Percentiles rank a stretch among this genome's conserved stretches.
Evolutionary conservation across 2,113 vertebrate genomes (phyloP).

Genomic region (Chitala chitala): DNA sequence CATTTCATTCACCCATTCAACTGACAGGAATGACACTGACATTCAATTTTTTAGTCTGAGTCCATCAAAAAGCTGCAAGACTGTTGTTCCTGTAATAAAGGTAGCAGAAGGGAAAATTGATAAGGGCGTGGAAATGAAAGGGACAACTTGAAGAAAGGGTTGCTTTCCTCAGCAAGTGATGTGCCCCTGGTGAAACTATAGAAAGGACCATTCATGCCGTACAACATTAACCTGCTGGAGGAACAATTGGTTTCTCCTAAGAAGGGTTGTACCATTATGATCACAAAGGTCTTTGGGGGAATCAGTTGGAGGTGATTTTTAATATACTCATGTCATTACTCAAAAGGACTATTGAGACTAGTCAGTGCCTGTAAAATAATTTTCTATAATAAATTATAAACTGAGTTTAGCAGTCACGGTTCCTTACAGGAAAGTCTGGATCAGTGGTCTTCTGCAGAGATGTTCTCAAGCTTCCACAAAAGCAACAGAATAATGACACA

Average conservation of each 20-base stretch:
- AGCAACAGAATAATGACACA: not conserved
- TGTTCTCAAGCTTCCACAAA: constrained; percentile 8
- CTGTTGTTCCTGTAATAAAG: not conserved
- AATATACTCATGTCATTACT: not conserved
- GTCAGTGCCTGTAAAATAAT: not conserved
- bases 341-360: not conserved
- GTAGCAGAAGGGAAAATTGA: not conserved
- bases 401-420: not conserved
- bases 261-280: no score
- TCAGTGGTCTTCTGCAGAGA: not conserved
- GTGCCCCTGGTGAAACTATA: not conserved
- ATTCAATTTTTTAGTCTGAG: not conserved
- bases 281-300: no score
- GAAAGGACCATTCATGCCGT: no score
- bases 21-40: not conserved
- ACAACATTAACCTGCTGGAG: not conserved
- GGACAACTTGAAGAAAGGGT: not conserved
- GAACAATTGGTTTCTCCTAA: not conserved
- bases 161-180: not conserved
- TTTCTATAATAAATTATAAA: not conserved
- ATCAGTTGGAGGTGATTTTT: not conserved
- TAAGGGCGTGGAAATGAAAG: not conserved
- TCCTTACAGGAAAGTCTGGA: not conserved
- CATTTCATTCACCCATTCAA: constrained; percentile 22
- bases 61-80: not conserved